phyloP scores from a whole-genome alignment of 2,888 invertebrate genomes.

The Tromatobia lineatoria region DNA sequence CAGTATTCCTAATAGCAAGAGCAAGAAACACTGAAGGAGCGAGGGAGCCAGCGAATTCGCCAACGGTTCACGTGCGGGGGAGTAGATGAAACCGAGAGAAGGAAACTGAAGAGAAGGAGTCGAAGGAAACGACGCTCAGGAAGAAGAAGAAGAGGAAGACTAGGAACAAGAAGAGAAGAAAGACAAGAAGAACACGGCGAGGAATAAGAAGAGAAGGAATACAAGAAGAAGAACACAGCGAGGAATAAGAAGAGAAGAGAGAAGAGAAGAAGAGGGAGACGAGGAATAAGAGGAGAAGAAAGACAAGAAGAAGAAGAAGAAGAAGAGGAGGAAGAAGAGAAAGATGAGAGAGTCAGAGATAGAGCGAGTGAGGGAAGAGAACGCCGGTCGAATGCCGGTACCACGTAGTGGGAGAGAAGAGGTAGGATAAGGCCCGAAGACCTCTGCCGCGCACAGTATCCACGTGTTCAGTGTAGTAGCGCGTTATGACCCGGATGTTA shows the following conservation, averaged over 20 bases:
- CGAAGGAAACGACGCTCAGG: slow-evolving; percentile 38
- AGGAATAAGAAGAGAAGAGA: slow-evolving; percentile 34
- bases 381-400: slow-evolving; percentile 64
- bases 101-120: slow-evolving; percentile 41
- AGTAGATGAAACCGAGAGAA: slow-evolving; percentile 61
- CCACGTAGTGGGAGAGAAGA: slow-evolving; percentile 62
- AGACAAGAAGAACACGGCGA: slow-evolving; percentile 37
- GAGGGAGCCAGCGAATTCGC: slow-evolving; percentile 63
- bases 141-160: slow-evolving; percentile 38
- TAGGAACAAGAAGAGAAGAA: slow-evolving; percentile 58
- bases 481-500: slow-evolving; percentile 86
- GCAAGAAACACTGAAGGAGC: slow-evolving; percentile 25
- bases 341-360: slow-evolving; percentile 60
- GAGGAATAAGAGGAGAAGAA: slow-evolving; percentile 52
- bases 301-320: slow-evolving; percentile 27
- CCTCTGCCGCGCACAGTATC: slow-evolving; percentile 82
- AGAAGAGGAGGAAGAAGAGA: slow-evolving; percentile 44
- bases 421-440: slow-evolving; percentile 72
- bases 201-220: slow-evolving; percentile 19
- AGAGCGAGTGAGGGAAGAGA: slow-evolving; percentile 59
- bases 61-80: slow-evolving; percentile 38
- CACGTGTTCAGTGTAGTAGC: slow-evolving; percentile 85
- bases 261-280: slow-evolving; percentile 64
- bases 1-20: slow-evolving; percentile 57
- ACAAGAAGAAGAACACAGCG: slow-evolving; percentile 34